Evolutionary conservation across 2,797 vertebrate species (phyloP), one percentile per base, ranked within the genome.

Genomic region (Acridotheres tristis): DNA sequence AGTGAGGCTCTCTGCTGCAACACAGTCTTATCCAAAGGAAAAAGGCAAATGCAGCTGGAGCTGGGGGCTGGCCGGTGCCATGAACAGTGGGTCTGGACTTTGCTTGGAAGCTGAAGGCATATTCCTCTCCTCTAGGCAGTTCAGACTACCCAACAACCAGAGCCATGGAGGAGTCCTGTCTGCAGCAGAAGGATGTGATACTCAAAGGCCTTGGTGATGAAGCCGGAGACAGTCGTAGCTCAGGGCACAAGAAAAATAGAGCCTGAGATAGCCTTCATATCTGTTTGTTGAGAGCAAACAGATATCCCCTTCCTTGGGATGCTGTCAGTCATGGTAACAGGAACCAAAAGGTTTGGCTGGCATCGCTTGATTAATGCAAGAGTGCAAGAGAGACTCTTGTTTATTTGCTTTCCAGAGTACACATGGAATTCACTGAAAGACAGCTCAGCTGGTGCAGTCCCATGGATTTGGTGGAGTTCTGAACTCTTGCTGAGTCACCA

Each of bases 361-460:
- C 22, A 40, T 15, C 0, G 0, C 42, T 67, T 63, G 22, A 25
- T 54, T 76, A 58, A 62, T 1, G 1, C 53, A 58, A 30, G 40
- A 61, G 13, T 1, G 1, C 34, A 76, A 51, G 67, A 65, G 32
- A 61, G 48, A 27, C 42, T 53, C 34, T 48, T 45, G 66, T 6
- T 0, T 23, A 1, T 51, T 66, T 80, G 40, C 65, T 80, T 66
- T 54, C 42, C 58, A 65, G 51, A 72, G 54, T 2, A 40, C 2
- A 13, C 40, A 5, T n/a, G 0, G 2, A 36, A 45, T 40, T 85
- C 42, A 38, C 21, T 23, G 62, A 43, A 69, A 72, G 38, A 19
- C 53, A 26, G 26, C 32, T 59, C 36, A 45, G 66, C 71, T 20
- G 32, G 54, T 23, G 29, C 53, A 57, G 48, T 7, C 4, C 3